A percentile compares a stretch with the other conserved stretches of the same genome.
Evolutionary conservation across 2,113 vertebrate genomes (phyloP).

Genomic region (Willisornis vidua): DNA sequence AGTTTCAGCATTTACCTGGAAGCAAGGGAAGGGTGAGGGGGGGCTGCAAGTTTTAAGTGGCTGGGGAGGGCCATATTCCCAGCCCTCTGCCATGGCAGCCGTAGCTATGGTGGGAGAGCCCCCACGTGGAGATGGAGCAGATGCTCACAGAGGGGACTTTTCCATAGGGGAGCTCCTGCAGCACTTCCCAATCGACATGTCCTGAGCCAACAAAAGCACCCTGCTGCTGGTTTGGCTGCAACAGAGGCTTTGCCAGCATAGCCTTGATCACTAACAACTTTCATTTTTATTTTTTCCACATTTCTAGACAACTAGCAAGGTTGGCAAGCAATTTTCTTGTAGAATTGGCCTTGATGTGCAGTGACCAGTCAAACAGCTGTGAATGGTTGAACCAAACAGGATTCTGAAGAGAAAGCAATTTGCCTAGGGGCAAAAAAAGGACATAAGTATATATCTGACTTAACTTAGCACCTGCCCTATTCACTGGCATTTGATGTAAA

Average conservation of each 20-base stretch:
- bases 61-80: neutral
- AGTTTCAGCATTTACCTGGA: neutral
- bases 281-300: no score
- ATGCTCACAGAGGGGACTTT: neutral
- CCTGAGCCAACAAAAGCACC: neutral
- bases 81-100: neutral
- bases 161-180: fast-evolving
- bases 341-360: neutral
- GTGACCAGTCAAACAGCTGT: neutral
- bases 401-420: neutral
- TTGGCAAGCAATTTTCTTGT: neutral
- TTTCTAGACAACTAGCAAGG: neutral
- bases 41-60: neutral
- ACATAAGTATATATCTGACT: neutral
- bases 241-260: neutral
- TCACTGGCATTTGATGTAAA: neutral
- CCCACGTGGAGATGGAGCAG: neutral
- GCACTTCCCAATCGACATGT: neutral
- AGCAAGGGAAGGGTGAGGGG: neutral
- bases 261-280: neutral
- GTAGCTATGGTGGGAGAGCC: neutral
- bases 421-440: neutral
- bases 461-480: neutral
- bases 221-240: neutral
- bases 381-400: neutral